Evolutionary conservation across 2,113 vertebrate genomes (phyloP), one percentile per base, ranked within the genome.

Genomic region (Hemiprocne comata): DNA sequence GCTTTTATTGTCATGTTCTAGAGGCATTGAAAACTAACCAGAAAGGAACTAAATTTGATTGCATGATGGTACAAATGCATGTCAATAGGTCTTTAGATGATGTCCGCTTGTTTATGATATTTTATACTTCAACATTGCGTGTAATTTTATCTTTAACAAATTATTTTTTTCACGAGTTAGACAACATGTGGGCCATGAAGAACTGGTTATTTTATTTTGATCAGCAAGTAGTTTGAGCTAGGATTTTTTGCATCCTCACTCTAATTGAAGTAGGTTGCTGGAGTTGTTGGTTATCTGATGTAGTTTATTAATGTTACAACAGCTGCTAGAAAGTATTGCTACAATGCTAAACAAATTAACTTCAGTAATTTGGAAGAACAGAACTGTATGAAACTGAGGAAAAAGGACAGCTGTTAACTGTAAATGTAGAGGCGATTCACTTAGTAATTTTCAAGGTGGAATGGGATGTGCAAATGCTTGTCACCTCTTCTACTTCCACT

Each of bases 251-350:
- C 69, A 42, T 90, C 38, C 64, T 88, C 81, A 71, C 42, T 50
- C 66, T 71, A 85, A 58, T 5, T 29, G 13, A 89, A 87, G 25
- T 65, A 57, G 25, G 11, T 57, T 72, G 44, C 34, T 36, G 54
- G 76, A 67, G 48, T 38, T 92, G 71, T 53, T 31, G 20, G n/a
- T 78, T 91, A 50, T 77, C 24, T 69, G 28, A 48, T 81, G 28
- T 29, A 77, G 40, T 77, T 86, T 73, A 78, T 51, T 71, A 69
- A 66, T 55, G 77, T 66, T 81, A 48, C 70, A 85, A 66, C 73
- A 95, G 70, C 86, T 95, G 73, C 58, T 94, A 51, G 70, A 90
- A 94, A 87, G 94, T 78, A 75, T 81, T 93, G 31, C n/a, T 90
- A 61, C 61, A 94, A 65, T 93, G 69, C 19, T 95, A 84, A 90